Base-by-base conservation (phyloP, 2,797 vertebrate species). In the Sphaeramia orbicularis region DNA sequence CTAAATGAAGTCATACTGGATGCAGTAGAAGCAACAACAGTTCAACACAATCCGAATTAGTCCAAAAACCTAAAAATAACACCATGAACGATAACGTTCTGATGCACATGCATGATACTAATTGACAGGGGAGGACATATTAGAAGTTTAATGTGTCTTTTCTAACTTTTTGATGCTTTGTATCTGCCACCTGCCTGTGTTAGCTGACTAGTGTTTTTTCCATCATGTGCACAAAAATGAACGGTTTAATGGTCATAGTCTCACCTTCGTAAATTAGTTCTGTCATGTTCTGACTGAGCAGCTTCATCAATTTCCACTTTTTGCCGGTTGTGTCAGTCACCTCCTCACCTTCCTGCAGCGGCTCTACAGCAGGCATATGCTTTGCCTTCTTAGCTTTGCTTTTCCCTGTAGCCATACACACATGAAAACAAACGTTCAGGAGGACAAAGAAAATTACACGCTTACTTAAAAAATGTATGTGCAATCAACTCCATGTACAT, bases 251-350 rank as follows among this genome's bases (percentile, higher is more conserved):
- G 32, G 32, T 35, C 2, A 15, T 11, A 16, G 15, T 16, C 14
- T 80, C 83, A 97, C 97, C 97, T 93, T 95, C 91, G 27, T 97
- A 98, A 38, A 94, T 15, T 38, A 96, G 65, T 64, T 95, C 95
- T 49, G 86, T 85, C 0, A 71, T 42, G 1, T 76, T 87, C 71
- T 94, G 91, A 69, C 69, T 81, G 76, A 95, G 89, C 38, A 95
- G 81, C 52, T 86, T 84, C 14, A 54, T 24, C 71, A 97, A 91
- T 36, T 60, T 93, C 97, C 96, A 98, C 45, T 64, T 88, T 65
- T 71, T 91, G 6, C 93, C 86, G 0, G 71, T 92, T 15, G 91
- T 94, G 89, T 98, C 97, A 0, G 79, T 94, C 67, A 98, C 79
- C 44, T 94, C 88, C 3, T 91, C 50, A 0, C 90, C 91, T 12